Percentiles rank a stretch among this genome's conserved stretches.
These are phyloP conservation scores for Polylopha cassiicola DNA, from an alignment of 2,888 invertebrate genomes.

Conservation along the genomic window DNA sequence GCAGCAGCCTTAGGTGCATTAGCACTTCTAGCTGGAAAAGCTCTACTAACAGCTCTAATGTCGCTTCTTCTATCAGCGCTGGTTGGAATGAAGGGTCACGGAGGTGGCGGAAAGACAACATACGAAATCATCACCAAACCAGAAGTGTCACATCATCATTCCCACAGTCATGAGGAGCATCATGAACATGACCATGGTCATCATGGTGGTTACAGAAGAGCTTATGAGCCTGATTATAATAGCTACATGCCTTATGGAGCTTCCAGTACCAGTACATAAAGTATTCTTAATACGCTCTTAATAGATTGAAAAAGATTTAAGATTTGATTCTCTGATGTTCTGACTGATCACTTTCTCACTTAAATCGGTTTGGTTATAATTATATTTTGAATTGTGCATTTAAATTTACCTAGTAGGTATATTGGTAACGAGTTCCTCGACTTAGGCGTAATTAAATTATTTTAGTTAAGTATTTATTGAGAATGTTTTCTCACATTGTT, in stretches of 20 bases:
- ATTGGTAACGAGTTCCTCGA: neutral
- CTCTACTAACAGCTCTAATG: conserved; percentile 88
- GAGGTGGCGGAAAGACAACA: conserved; percentile 84
- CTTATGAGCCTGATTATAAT: conserved; percentile 67
- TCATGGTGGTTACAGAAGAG: conserved; percentile 75
- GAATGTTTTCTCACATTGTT: conserved; percentile 20
- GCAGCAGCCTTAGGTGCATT: conserved; percentile 85
- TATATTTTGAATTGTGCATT: neutral
- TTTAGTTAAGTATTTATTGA: conserved; percentile 36
- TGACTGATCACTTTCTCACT: neutral
- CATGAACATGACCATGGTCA: conserved; percentile 75
- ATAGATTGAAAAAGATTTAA: no score
- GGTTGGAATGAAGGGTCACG: conserved; percentile 84
- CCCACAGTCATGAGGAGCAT: conserved; percentile 83
- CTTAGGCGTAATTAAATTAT: conserved; percentile 33
- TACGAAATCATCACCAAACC: conserved; percentile 92
- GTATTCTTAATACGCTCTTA: neutral
- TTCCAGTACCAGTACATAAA: conserved; percentile 28
- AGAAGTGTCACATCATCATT: conserved; percentile 83
- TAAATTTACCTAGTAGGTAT: neutral
- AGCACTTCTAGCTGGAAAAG: conserved; percentile 89
- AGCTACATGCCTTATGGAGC: conserved; percentile 67
- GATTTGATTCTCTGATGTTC: no score
- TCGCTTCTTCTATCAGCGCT: conserved; percentile 86
- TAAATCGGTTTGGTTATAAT: neutral